Percentiles rank a stretch among this genome's conserved stretches.
phyloP scores from a whole-genome alignment of 2,888 invertebrate genomes.

The Carpatolechia fugitivella region DNA sequence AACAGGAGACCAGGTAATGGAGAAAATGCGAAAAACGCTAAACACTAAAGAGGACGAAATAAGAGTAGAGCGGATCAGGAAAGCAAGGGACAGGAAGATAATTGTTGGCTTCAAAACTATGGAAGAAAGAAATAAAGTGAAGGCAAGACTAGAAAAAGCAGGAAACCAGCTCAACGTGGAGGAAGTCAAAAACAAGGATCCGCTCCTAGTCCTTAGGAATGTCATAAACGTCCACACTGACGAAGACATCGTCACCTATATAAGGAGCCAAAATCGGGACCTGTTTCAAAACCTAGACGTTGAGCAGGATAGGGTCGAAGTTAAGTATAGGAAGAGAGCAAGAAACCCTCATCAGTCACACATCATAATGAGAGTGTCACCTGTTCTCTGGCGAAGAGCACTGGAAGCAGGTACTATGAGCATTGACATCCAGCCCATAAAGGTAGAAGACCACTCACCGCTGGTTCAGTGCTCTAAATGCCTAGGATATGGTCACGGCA shows the following conservation, averaged over 20 bases:
- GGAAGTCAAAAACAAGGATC: background rate
- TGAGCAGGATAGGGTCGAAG: background rate
- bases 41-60: too few relatives aligned
- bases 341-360: background rate
- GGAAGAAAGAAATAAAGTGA: too few relatives aligned
- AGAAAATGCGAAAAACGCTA: too few relatives aligned
- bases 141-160: too few relatives aligned
- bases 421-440: background rate
- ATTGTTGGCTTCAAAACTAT: too few relatives aligned
- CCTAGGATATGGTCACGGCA: too few relatives aligned
- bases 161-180: too few relatives aligned
- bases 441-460: too few relatives aligned
- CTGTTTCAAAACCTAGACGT: background rate
- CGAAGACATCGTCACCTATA: background rate
- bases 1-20: too few relatives aligned
- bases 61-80: too few relatives aligned
- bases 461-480: too few relatives aligned
- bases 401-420: background rate
- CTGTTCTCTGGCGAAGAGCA: background rate
- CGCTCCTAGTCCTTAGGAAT: background rate
- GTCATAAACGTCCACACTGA: background rate
- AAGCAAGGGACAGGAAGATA: too few relatives aligned
- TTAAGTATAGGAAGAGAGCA: background rate
- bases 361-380: background rate
- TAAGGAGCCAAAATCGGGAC: background rate